Evolutionary conservation across 1,140 invertebrate genomes (phyloP).

Genomic region (Medauroidea extradentata): DNA sequence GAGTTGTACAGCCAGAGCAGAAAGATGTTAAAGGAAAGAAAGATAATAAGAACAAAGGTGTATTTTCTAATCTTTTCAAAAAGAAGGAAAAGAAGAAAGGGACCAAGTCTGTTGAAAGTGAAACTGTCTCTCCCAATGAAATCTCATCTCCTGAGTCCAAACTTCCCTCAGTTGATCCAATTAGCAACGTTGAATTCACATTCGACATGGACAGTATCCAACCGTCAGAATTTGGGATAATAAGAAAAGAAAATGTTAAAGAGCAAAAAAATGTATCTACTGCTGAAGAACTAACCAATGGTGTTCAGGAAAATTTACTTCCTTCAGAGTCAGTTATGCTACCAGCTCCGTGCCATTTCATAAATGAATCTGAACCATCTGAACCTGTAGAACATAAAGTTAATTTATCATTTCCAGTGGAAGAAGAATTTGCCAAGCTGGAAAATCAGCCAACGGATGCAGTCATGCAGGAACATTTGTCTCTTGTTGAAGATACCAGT

Average conservation of each 20-base stretch:
- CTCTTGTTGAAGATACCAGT: too few relatives aligned
- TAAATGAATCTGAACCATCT: too few relatives aligned
- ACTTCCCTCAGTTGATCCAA: constrained; percentile 40
- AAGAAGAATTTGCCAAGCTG: constrained; percentile 3
- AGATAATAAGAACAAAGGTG: constrained; percentile 45
- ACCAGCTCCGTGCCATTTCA: background rate
- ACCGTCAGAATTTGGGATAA: constrained; percentile 24
- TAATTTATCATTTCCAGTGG: constrained; percentile 6
- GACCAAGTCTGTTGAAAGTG: constrained; percentile 20
- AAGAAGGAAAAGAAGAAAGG: constrained; percentile 47
- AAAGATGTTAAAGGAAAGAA: constrained; percentile 32
- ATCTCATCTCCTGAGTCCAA: constrained; percentile 12
- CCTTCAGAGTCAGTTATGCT: constrained; percentile 19
- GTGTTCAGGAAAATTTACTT: constrained; percentile 1
- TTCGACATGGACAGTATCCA: constrained; percentile 39
- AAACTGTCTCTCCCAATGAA: background rate
- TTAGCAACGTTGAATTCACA: constrained; percentile 43
- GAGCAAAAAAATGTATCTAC: too few relatives aligned
- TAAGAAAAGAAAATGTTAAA: constrained; percentile 12
- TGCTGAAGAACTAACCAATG: too few relatives aligned
- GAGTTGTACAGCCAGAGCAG: constrained; percentile 30
- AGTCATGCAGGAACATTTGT: too few relatives aligned
- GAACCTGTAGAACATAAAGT: background rate
- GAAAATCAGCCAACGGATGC: background rate
- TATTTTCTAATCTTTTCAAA: constrained; percentile 49